Evolutionary conservation across 2,113 vertebrate genomes (phyloP).

Genomic region (Chloebia gouldiae): DNA sequence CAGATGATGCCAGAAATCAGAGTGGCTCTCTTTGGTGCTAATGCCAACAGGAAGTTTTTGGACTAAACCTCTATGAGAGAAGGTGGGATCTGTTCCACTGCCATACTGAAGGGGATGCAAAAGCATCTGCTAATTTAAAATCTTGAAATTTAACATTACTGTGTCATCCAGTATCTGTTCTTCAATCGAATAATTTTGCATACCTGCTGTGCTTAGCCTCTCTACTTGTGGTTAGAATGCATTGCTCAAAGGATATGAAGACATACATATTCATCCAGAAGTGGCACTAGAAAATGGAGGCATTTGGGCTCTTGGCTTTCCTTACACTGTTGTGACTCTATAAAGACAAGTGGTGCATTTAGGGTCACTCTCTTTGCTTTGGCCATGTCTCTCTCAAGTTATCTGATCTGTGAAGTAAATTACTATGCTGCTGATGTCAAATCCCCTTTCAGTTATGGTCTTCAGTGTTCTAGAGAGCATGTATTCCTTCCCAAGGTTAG

Average conservation of each 20-base stretch:
- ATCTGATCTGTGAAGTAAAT: slow-evolving; percentile 42
- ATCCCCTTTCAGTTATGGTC: background rate
- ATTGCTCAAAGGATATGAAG: slow-evolving; percentile 11
- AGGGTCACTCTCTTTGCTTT: slow-evolving; percentile 14
- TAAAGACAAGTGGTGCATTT: background rate
- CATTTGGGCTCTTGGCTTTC: slow-evolving; percentile 20
- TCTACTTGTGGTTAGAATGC: slow-evolving; percentile 28
- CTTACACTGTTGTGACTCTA: background rate
- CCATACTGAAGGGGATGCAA: slow-evolving; percentile 52
- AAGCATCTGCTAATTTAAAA: slow-evolving; percentile 53
- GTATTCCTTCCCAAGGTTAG: background rate
- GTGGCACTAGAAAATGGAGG: background rate
- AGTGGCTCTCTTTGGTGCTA: slow-evolving; percentile 87
- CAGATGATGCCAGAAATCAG: slow-evolving; percentile 98
- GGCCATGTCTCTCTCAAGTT: slow-evolving; percentile 18
- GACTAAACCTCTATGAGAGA: slow-evolving; percentile 76
- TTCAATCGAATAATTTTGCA: slow-evolving; percentile 49
- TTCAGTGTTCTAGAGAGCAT: slow-evolving; percentile 9
- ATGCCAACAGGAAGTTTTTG: slow-evolving; percentile 91
- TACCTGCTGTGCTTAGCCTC: slow-evolving; percentile 49
- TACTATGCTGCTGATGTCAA: background rate
- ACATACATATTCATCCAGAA: background rate
- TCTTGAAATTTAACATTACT: slow-evolving; percentile 48
- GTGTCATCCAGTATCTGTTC: slow-evolving; percentile 41
- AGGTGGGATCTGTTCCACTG: slow-evolving; percentile 43